Conservation (phyloP, 2,888 invertebrate species). For the Hylaea fasciaria region DNA sequence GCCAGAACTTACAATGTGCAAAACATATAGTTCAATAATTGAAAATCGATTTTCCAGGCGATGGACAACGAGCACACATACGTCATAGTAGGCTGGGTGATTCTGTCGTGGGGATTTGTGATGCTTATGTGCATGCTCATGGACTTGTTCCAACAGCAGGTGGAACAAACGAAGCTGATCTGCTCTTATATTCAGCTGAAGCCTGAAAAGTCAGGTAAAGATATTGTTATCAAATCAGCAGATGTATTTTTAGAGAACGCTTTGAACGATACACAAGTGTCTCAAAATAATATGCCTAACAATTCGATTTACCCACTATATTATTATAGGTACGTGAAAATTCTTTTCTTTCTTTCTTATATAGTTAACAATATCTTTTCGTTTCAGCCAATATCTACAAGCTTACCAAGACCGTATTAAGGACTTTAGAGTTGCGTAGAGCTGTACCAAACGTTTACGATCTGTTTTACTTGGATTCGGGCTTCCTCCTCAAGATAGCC, state of each 20-base stretch:
- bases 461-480: slow-evolving; percentile 53
- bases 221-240: not conserved
- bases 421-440: slow-evolving; percentile 52
- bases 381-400: slow-evolving; percentile 56
- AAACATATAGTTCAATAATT: no score
- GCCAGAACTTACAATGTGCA: no score
- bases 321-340: no score
- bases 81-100: slow-evolving; percentile 54
- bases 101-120: slow-evolving; percentile 54
- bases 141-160: slow-evolving; percentile 60
- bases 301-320: no score
- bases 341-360: no score
- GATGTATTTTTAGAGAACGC: no score
- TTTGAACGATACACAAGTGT: no score
- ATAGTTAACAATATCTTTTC: no score
- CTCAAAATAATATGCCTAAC: no score
- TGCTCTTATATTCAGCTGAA: slow-evolving; percentile 66
- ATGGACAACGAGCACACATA: slow-evolving; percentile 50
- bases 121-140: slow-evolving; percentile 42
- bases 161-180: slow-evolving; percentile 64
- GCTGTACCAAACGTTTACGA: slow-evolving; percentile 50
- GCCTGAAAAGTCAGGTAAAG: slow-evolving; percentile 56
- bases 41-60: slow-evolving; percentile 23
- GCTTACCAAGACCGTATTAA: slow-evolving; percentile 54
- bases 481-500: slow-evolving; percentile 51